Base-by-base conservation (phyloP, 2,888 invertebrate species). In the Drosophila merina region DNA sequence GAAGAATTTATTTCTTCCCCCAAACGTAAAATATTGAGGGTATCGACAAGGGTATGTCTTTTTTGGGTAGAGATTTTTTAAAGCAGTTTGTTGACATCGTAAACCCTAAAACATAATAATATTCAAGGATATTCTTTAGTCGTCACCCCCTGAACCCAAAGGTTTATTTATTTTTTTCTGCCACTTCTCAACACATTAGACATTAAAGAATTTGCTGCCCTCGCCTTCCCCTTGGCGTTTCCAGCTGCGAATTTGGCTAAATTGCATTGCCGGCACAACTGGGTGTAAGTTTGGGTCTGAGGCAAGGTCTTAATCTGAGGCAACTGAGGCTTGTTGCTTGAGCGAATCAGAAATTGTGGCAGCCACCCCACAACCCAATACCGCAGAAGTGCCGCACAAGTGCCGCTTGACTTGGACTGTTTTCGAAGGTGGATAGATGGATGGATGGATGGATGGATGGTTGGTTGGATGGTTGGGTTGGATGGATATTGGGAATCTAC, bases 221-320 rank as follows among this genome's bases (percentile, higher is more conserved):
- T 74, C 56, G 72, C 66, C 52, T 45, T 55, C 59, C 72, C 68
- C 56, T 57, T 50, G 63, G 64, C 36, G 59, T 76, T 82, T 85
- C 78, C 84, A 75, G 88, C 88, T 89, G 90, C 59, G 88, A 84
- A 76, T 82, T 88, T 83, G 57, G 78, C 76, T 88, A 81, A 86
- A 88, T 89, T 87, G 72, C 75, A 85, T 74, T 77, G 69, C 62
- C 40, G 67, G 49, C 31, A 38, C 67, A 60, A 62, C 63, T 20
- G 67, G 31, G 42, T 20, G 20, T 20, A 20, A 20, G 20, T 20
- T 20, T 20, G 20, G 20, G 20, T 20, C 44, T 54, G 40, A 12
- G 10, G 12, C 6, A 9, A 3, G 33, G 57, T 30, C 40, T 42
- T 38, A 58, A 51, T 30, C 60, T 48, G 48, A 7, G 48, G 44